phyloP scores from a whole-genome alignment of 2,113 vertebrate species.

The Equus przewalskii region DNA sequence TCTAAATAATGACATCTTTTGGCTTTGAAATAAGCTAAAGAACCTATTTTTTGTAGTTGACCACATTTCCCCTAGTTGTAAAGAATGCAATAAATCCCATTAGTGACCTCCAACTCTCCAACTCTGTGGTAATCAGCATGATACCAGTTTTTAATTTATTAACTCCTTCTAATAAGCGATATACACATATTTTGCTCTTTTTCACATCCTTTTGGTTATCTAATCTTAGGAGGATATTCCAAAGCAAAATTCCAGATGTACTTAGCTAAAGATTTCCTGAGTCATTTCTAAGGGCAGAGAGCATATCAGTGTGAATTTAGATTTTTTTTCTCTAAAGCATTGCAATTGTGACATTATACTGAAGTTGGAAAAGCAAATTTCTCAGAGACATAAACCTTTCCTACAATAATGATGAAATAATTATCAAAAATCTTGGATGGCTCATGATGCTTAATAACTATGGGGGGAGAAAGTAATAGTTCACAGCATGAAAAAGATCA shows the following conservation, averaged over 20 bases:
- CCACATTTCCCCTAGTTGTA: background rate
- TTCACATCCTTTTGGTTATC: slow-evolving; percentile 38
- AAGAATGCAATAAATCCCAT: background rate
- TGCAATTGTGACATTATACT: background rate
- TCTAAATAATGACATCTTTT: background rate
- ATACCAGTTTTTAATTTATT: slow-evolving; percentile 37
- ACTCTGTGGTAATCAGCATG: background rate
- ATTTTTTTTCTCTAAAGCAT: slow-evolving; percentile 23
- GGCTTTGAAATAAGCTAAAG: slow-evolving; percentile 42
- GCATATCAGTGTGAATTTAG: background rate
- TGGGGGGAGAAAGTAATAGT: background rate
- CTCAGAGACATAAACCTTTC: background rate
- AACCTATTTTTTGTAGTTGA: slow-evolving; percentile 24
- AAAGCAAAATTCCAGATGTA: slow-evolving; percentile 12
- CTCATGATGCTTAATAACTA: background rate
- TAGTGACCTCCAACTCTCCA: background rate
- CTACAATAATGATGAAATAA: slow-evolving; percentile 5
- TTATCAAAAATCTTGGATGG: background rate
- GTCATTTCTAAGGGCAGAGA: slow-evolving; percentile 38
- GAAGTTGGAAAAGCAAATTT: background rate
- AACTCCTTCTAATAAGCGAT: background rate
- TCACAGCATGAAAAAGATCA: slow-evolving; percentile 13
- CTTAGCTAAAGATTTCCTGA: slow-evolving; percentile 42
- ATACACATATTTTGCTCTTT: slow-evolving; percentile 1
- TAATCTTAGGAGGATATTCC: slow-evolving; percentile 41